Base-by-base conservation (phyloP, 2,888 invertebrate genomes). In the Cerastoderma edule region DNA sequence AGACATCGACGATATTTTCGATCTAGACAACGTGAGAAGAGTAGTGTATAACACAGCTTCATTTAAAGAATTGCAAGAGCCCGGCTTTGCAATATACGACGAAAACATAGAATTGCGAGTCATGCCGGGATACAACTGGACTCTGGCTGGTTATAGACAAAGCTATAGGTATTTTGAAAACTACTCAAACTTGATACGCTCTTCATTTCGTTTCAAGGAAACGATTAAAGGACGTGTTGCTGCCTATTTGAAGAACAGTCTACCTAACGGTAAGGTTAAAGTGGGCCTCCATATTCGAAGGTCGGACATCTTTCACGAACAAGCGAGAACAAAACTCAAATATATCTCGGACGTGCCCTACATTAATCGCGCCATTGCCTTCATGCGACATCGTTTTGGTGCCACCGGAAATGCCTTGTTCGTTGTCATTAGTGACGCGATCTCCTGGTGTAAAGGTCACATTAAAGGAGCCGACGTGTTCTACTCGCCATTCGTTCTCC, bases 81-180 rank as follows among this genome's bases (percentile, higher is more conserved):
- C 56, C 16, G 56, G 30, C 13, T 28, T 6, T 27, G 24, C 3
- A 16, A 56, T 30, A 13, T 56, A 22, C 30, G 24, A 22, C 22
- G 30, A 28, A 27, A 56, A 56, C 30, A 28, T 56, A 13, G 30
- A 28, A 8, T 56, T 32, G n/a, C 30, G 13, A 28, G 30, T 56
- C 1, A 3, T 1, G 16, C 56, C 56, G 13, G 30, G 16, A 13
- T 56, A 56, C 24, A 56, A 56, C 8, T 56, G 56, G 56, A 56
- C 56, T 16, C 24, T 56, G 30, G 13, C 28, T 16, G 56, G 56
- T 30, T 56, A 28, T 30, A 56, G 56, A 56, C 56, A 56, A 19
- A 56, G 56, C 30, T 56, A 28, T 56, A 27, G n/a, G 27, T 56
- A 56, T 32, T 56, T 56, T 30, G 22, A 56, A 8, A 56, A 30